Conservation (phyloP, 2,888 invertebrate species). For the Aphodius granarius region DNA sequence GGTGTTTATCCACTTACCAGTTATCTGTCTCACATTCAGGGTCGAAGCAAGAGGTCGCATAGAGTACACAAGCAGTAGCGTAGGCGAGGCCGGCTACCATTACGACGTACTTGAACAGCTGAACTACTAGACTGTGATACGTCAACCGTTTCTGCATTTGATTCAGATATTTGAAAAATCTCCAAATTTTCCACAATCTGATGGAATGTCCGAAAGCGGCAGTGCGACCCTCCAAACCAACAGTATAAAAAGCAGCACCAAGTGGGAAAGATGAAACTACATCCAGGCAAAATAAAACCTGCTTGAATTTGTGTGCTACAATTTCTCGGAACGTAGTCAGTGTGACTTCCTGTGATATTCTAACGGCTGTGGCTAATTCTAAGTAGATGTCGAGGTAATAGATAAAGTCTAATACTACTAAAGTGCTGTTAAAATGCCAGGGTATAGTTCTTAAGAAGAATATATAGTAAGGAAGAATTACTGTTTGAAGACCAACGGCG, state of each 20-base stretch:
- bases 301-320: conserved; percentile 19
- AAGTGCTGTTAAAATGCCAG: neutral
- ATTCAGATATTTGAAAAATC: conserved; percentile 23
- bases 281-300: conserved; percentile 20
- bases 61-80: conserved; percentile 19
- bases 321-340: conserved; percentile 17
- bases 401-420: conserved; percentile 17
- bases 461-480: conserved; percentile 25
- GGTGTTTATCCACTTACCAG: conserved; percentile 12
- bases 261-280: conserved; percentile 18
- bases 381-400: conserved; percentile 25
- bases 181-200: conserved; percentile 25
- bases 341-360: conserved; percentile 5
- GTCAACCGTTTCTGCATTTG: conserved; percentile 19
- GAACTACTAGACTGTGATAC: conserved; percentile 20
- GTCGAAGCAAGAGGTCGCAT: conserved; percentile 19
- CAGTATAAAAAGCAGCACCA: neutral
- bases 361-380: conserved; percentile 22
- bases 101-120: conserved; percentile 23
- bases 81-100: conserved; percentile 16
- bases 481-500: conserved; percentile 18
- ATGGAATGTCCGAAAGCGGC: neutral
- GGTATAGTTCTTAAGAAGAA: conserved; percentile 22
- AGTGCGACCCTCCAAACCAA: neutral
- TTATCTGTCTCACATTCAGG: neutral